These are phyloP conservation scores for Melanitta fusca DNA, from an alignment of 2,797 vertebrate genomes.

Conservation along the genomic window DNA sequence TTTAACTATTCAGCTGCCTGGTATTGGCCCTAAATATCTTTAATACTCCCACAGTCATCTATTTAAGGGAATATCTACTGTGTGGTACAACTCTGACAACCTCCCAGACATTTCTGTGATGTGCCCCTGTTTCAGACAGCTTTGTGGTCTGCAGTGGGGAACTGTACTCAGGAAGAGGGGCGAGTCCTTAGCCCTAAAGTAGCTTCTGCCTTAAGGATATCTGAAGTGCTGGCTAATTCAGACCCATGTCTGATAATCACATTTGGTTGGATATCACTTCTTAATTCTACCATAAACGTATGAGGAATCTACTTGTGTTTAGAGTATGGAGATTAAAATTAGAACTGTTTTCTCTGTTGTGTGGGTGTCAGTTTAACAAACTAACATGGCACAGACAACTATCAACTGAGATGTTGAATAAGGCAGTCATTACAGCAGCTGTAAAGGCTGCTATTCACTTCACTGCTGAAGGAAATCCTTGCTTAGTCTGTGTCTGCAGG, in stretches of 20 bases:
- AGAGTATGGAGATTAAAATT: neutral
- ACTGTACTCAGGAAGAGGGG: rapidly evolving
- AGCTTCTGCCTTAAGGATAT: neutral
- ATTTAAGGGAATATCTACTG: neutral
- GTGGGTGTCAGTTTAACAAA: neutral
- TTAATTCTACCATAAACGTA: neutral
- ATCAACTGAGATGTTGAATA: neutral
- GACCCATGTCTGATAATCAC: neutral
- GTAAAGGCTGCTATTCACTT: constrained; percentile 18
- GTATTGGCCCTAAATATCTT: neutral
- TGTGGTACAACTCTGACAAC: neutral
- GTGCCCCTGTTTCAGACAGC: neutral
- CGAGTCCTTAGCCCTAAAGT: neutral
- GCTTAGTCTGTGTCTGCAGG: constrained; percentile 21
- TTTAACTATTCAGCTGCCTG: neutral
- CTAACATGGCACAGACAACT: neutral
- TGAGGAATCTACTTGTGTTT: neutral
- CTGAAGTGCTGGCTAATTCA: neutral
- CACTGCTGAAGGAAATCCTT: constrained; percentile 35
- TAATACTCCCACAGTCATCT: neutral
- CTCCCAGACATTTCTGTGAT: neutral
- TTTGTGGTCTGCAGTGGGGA: neutral
- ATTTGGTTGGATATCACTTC: neutral
- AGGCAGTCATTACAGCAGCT: neutral
- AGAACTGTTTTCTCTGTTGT: neutral